Evolutionary conservation across 2,888 invertebrate species (phyloP).

Genomic region (Sesia apiformis): DNA sequence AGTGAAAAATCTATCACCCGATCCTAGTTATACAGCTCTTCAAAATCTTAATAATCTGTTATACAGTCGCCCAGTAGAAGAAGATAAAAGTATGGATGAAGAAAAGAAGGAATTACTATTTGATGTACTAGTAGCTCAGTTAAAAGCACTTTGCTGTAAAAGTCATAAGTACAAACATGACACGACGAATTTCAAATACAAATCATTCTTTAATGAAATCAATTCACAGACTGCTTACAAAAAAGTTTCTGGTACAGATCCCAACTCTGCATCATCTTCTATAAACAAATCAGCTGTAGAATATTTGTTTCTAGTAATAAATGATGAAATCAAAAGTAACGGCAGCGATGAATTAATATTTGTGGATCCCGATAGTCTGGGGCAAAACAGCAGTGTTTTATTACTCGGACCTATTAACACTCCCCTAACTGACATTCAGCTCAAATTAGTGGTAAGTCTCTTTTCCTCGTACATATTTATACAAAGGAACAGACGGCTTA

Average conservation of each 20-base stretch:
- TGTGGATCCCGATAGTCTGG: conserved; percentile 58
- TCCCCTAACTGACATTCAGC: conserved; percentile 40
- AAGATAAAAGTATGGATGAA: conserved; percentile 27
- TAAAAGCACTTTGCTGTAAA: conserved; percentile 58
- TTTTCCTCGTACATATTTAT: not conserved
- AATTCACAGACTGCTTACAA: conserved; percentile 7
- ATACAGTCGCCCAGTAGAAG: conserved; percentile 27
- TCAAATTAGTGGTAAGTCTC: conserved; percentile 49
- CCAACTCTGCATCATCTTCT: not conserved
- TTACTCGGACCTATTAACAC: conserved; percentile 55
- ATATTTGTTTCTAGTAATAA: conserved; percentile 56
- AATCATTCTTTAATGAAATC: conserved; percentile 19
- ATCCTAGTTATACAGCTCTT: conserved; percentile 37
- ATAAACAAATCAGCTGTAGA: conserved; percentile 20
- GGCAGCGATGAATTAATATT: conserved; percentile 44
- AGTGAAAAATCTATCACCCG: conserved; percentile 5
- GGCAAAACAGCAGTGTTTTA: conserved; percentile 51
- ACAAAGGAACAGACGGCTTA: not conserved
- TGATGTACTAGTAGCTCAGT: conserved; percentile 50
- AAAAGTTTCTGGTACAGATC: not conserved
- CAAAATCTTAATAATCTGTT: conserved; percentile 47
- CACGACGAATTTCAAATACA: conserved; percentile 15
- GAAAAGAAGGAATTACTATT: conserved; percentile 51
- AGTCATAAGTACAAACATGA: conserved; percentile 18
- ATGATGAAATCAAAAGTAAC: conserved; percentile 54